A percentile compares a stretch with the other conserved stretches of the same genome.
phyloP scores from a whole-genome alignment of 2,888 invertebrate genomes.

The Dusona sp. region DNA sequence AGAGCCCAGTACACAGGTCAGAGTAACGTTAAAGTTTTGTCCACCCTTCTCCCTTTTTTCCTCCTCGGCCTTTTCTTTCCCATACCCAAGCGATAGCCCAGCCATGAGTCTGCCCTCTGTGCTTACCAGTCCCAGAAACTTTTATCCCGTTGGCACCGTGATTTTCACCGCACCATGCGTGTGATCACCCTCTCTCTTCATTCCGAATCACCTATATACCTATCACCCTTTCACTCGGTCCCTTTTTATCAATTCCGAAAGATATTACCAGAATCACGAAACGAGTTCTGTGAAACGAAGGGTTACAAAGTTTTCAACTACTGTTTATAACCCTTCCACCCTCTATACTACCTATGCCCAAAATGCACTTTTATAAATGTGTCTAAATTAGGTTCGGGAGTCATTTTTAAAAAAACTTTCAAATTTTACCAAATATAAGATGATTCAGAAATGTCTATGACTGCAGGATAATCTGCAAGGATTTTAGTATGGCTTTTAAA shows the following conservation, averaged over 20 bases:
- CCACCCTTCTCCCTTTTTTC: background rate
- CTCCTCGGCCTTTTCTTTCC: background rate
- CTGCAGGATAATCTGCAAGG: background rate
- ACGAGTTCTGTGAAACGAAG: constrained; percentile 36
- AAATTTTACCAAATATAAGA: background rate
- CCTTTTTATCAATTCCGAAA: constrained; percentile 40
- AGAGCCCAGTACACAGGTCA: constrained; percentile 57
- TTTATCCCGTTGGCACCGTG: constrained; percentile 67
- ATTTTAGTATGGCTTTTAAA: background rate
- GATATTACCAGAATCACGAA: constrained; percentile 67
- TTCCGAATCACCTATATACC: background rate
- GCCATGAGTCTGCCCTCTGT: background rate
- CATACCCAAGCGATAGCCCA: background rate
- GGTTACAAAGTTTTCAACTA: constrained; percentile 57
- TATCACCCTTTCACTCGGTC: background rate
- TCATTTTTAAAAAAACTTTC: background rate
- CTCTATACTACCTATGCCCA: background rate
- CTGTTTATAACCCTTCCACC: background rate
- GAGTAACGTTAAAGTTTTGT: constrained; percentile 63
- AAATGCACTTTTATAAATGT: background rate
- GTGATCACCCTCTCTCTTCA: background rate
- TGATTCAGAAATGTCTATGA: background rate
- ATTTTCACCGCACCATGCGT: constrained; percentile 47
- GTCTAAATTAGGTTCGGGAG: background rate
- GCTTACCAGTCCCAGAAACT: constrained; percentile 59